These are phyloP conservation scores for Drosophila mayri DNA, from an alignment of 1,140 invertebrate species.

Conservation along the genomic window DNA sequence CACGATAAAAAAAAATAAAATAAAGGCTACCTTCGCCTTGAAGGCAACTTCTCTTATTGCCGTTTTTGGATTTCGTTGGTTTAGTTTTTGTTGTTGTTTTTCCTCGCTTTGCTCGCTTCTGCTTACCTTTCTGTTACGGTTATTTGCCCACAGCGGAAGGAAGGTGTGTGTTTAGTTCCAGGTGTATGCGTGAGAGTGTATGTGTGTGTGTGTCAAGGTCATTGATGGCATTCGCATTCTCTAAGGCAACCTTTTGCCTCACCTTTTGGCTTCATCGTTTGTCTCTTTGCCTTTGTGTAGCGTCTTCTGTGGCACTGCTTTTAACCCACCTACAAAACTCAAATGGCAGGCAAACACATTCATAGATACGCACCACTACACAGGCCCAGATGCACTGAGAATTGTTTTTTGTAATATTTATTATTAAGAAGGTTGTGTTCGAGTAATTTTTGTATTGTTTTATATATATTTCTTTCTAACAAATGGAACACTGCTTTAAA, in stretches of 20 bases:
- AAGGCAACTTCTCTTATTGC: conserved; percentile 36
- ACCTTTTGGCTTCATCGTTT: conserved; percentile 36
- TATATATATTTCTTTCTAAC: no score
- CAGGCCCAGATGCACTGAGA: not conserved
- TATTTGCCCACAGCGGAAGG: conserved; percentile 64
- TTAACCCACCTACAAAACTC: conserved; percentile 31
- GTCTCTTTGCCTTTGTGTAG: conserved; percentile 7
- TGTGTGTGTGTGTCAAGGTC: conserved; percentile 71
- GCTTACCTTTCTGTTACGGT: conserved; percentile 51
- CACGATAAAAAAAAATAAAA: conserved; percentile 24
- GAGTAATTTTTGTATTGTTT: no score
- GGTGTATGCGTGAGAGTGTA: conserved; percentile 28
- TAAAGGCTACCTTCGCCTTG: conserved; percentile 55
- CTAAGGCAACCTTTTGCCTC: conserved; percentile 61
- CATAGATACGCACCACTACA: conserved; percentile 13
- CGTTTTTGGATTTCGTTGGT: conserved; percentile 28
- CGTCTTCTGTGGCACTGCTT: conserved; percentile 6
- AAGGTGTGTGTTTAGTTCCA: conserved; percentile 68
- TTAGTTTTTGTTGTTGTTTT: conserved; percentile 18
- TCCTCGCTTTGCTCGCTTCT: conserved; percentile 19
- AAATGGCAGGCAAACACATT: conserved; percentile 7
- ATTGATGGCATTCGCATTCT: conserved; percentile 66
- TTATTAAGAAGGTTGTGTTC: no score
- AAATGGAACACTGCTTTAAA: no score
- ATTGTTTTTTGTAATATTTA: accelerated